Conservation (phyloP, 2,888 invertebrate genomes). For the Lobophora halterata region DNA sequence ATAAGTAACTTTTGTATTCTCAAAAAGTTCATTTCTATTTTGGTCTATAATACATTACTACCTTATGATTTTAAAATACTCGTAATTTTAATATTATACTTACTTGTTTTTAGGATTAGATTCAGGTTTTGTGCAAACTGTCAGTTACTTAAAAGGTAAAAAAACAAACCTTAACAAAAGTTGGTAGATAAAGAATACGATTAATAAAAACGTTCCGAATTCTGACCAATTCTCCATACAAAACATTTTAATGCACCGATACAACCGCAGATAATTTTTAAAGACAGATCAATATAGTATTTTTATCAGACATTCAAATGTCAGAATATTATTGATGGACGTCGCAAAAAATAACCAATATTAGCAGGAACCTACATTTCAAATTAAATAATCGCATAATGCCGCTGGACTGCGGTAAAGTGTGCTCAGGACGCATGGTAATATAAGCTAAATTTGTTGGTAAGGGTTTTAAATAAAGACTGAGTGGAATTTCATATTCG, state of each 20-base stretch:
- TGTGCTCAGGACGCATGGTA: constrained; percentile 51
- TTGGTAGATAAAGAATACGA: constrained; percentile 29
- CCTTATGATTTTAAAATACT: too few species aligned
- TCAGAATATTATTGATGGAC: constrained; percentile 76
- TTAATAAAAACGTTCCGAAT: constrained; percentile 42
- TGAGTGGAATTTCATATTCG: constrained; percentile 79
- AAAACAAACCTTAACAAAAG: constrained; percentile 3
- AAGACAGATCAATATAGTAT: constrained; percentile 59
- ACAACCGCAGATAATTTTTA: constrained; percentile 59
- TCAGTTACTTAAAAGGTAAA: background rate
- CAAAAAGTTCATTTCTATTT: too few species aligned
- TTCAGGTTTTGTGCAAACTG: background rate
- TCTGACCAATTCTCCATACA: constrained; percentile 51
- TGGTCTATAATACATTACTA: too few species aligned
- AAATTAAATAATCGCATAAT: constrained; percentile 73
- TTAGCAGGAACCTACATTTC: constrained; percentile 73
- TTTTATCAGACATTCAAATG: constrained; percentile 72
- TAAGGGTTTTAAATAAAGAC: constrained; percentile 67
- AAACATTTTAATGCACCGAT: constrained; percentile 54
- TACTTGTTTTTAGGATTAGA: too few species aligned
- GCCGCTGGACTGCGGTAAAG: constrained; percentile 43
- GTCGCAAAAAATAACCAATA: constrained; percentile 63
- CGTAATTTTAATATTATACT: too few species aligned
- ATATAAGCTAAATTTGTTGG: constrained; percentile 61
- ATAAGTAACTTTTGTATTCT: too few species aligned